Conservation (phyloP, 2,888 invertebrate genomes). For the Scaptodrosophila latifasciaeformis region DNA sequence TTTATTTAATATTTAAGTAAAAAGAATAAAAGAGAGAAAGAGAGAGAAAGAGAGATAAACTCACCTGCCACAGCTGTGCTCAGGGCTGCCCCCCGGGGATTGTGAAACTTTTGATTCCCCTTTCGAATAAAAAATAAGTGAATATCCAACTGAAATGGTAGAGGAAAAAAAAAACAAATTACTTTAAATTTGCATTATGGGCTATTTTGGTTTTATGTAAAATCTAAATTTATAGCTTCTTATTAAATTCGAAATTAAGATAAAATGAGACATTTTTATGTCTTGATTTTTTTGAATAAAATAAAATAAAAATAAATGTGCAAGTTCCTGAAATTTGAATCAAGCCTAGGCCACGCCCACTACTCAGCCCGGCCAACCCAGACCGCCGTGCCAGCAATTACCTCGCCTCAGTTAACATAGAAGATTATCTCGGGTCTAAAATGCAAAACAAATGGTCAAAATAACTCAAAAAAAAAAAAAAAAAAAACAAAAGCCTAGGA, state of each 20-base stretch:
- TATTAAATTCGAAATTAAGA: no score
- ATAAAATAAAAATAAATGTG: no score
- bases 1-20: constrained; percentile 8
- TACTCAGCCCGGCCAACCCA: constrained; percentile 5
- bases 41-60: constrained; percentile 4
- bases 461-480: constrained; percentile 2
- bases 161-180: background rate
- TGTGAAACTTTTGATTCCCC: no score
- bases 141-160: constrained; percentile 43
- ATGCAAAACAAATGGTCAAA: background rate
- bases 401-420: no score
- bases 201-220: no score
- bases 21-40: background rate
- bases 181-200: background rate
- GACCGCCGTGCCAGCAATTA: constrained; percentile 25
- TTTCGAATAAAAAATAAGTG: no score
- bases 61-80: constrained; percentile 51
- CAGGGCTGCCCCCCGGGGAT: constrained; percentile 24
- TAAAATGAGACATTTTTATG: no score
- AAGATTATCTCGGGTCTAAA: background rate
- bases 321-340: constrained; percentile 12
- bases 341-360: no score
- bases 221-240: no score
- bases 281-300: no score
- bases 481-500: no score